These are phyloP conservation scores for Barnardius zonarius DNA, from an alignment of 2,113 vertebrate species.

Conservation along the genomic window DNA sequence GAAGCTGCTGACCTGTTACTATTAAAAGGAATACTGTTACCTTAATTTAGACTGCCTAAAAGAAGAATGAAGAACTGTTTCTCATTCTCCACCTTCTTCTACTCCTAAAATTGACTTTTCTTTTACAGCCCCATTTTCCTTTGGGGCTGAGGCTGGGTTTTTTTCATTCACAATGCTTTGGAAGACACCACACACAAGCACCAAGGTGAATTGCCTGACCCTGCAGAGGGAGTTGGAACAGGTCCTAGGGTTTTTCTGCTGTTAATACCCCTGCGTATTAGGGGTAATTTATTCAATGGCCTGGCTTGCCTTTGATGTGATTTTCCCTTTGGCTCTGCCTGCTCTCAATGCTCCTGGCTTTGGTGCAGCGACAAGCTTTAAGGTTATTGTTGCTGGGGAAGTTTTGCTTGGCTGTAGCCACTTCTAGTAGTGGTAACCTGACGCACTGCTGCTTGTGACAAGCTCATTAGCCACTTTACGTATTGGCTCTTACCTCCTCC, in stretches of 20 bases:
- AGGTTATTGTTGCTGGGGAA: neutral
- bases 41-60: neutral
- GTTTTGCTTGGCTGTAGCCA: neutral
- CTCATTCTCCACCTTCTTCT: neutral
- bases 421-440: neutral
- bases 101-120: neutral
- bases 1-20: neutral
- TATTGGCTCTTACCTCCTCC: neutral
- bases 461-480: constrained; percentile 22
- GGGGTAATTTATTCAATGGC: neutral
- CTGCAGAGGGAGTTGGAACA: neutral
- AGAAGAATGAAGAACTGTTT: neutral
- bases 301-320: neutral
- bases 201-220: neutral
- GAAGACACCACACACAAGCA: accelerated
- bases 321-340: neutral
- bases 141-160: neutral
- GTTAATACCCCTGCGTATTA: neutral
- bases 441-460: neutral
- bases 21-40: neutral
- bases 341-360: neutral
- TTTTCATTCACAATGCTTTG: neutral
- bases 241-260: neutral
- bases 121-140: neutral
- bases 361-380: neutral